Evolutionary conservation across 2,888 invertebrate genomes (phyloP), one percentile per base, ranked within the genome.

Genomic region (Amblyteles armatorius): DNA sequence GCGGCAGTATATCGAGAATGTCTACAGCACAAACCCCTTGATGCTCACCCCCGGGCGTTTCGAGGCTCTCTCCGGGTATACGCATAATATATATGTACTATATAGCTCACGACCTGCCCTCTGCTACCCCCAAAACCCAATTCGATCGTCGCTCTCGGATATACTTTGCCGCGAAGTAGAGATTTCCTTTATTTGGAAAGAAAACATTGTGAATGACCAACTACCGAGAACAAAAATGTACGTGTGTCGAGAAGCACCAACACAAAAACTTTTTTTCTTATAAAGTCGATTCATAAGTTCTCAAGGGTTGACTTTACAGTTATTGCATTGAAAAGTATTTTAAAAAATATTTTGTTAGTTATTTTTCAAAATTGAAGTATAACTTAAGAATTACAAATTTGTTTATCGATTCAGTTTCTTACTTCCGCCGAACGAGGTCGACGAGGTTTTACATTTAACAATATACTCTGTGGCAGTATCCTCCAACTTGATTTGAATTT

Each of bases 1-100:
- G 11, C 52, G 55, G 65, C 65, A 40, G 29, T 69, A 55, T 33
- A 22, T 71, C 9, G 50, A 50, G 52, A 63, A 55, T 22, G 71
- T 65, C 50, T 65, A 33, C 48, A 29, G 63, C 63, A 19, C 63
- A 50, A 52, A n/a, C 72, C 71, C 79, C 71, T 40, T 26, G 48
- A 48, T 80, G 67, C 67, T 67, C 40, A 73, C 80, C 67, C 80
- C 67, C 44, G 55, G 67, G 80, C 80, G 55, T 44, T 73, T 80
- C 40, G 67, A 52, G 22, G 36, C 40, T 65, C 72, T 80, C 40
- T 40, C 72, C 9, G 16, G 40, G 48, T 80, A 72, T 40, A 73
- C 40, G 2, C 13, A 33, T 73, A 60, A 33, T 73, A 60, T 22
- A 26, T 44, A 40, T 73, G 48, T 63, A 60, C 48, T 55, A 63